phyloP scores from a whole-genome alignment of 2,797 vertebrate genomes.

The Gymnoscopelus microlampas region DNA sequence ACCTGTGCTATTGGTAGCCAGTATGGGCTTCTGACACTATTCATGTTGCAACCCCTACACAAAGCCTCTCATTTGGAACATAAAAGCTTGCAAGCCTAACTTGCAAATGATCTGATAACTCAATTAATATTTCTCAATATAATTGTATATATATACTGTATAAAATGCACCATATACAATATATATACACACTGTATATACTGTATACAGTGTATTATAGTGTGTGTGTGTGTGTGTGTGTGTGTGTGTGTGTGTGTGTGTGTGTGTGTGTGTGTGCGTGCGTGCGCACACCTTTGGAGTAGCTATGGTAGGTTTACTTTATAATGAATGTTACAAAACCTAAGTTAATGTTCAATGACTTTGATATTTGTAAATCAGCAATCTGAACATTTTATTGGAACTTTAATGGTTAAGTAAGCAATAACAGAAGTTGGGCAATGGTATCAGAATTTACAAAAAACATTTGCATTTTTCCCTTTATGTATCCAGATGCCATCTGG shows the following conservation, averaged over 20 bases:
- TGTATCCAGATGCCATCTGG: conserved; percentile 30
- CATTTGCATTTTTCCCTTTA: not conserved
- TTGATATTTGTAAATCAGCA: not conserved
- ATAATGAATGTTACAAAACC: conserved; percentile 1
- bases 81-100: not conserved
- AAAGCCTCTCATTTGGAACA: not conserved
- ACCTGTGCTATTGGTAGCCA: not conserved
- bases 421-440: not conserved
- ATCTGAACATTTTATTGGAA: not conserved
- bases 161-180: not conserved
- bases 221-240: too few relatives aligned
- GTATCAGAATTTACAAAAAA: not conserved
- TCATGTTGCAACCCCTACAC: not conserved
- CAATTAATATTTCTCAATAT: not conserved
- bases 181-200: too few relatives aligned
- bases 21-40: conserved; percentile 62
- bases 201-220: too few relatives aligned
- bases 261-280: not conserved
- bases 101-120: not conserved
- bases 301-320: conserved; percentile 63
- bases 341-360: not conserved
- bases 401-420: not conserved
- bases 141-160: not conserved
- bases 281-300: not conserved
- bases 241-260: too few relatives aligned